Evolutionary conservation across 2,797 vertebrate species (phyloP), one percentile per base, ranked within the genome.

Genomic region (Anguilla anguilla): DNA sequence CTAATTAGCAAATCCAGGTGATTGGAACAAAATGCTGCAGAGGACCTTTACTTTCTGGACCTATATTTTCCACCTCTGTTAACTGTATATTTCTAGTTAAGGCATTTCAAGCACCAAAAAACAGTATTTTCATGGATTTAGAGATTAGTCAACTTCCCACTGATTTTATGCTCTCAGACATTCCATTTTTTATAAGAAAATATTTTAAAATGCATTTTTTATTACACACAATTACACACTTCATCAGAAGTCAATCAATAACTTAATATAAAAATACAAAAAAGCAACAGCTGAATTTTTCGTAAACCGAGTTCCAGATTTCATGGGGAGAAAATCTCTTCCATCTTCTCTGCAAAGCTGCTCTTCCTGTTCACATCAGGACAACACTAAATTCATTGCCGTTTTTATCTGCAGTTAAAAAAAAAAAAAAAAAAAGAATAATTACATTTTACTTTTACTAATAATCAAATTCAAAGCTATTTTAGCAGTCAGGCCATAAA

Each of bases 311-410:
- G 55, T 64, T 55, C 2, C 51, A 87, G 15, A 31, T 57, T 89
- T 59, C 87, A 85, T 39, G 35, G 55, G 64, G 17, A 79, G 15
- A 49, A 61, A 59, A 17, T 43, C 13, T 81, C 6, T 81, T 35
- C 72, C 69, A 55, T 39, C 15, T 59, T 57, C 43, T 22, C 53
- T 53, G 35, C 46, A 57, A 3, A 35, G 53, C 77, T 85, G 39
- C 77, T 61, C 53, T 55, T 79, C 9, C 57, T 3, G 87, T 67
- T 95, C 90, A 95, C 89, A 94, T 94, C 88, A 95, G 85, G 90
- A 95, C 92, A 1, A 94, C 25, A n/a, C 93, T 92, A 89, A 86
- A 94, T 51, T 93, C 91, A 1, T 94, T 92, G 0, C 85, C 90
- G 87, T 86, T 94, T 90, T 91, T 93, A 90, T 94, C 94, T 94